Evolutionary conservation across 2,797 vertebrate species (phyloP), one percentile per base, ranked within the genome.

Genomic region (Sternotherus odoratus): DNA sequence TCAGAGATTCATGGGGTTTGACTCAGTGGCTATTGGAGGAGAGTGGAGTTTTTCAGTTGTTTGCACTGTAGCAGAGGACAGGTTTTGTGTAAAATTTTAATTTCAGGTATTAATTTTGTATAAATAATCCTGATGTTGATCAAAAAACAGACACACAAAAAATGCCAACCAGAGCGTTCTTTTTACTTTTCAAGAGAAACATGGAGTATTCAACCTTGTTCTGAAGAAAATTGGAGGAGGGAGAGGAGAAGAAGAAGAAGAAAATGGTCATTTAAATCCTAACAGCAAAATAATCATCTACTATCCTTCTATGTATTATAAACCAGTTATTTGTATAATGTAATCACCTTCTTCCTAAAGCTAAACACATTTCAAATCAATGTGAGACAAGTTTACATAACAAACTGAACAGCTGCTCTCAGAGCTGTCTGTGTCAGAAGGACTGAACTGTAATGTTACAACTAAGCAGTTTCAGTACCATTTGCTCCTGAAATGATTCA

Each of bases 181-280:
- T 97, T 97, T 93, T 97, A 97, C 96, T 97, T 96, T 94, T 94
- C 89, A 94, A 94, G 85, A 96, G 81, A 96, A 96, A 94, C 89
- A 96, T 93, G 94, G 49, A 97, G 88, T 96, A 96, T 95, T 97
- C 96, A 97, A 93, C 97, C 97, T 97, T 97, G 97, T 96, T 97
- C 97, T 97, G 97, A 97, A 97, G 97, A 96, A 83, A 60, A 69
- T 95, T 95, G 92, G 86, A 90, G 36, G 89, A 83, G 86, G 89
- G 87, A 74, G 69, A 96, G 85, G 86, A 89, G 97, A 89, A 89
- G 85, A 93, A 95, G 87, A 96, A 97, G 96, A 92, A 97, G 87
- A 97, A 98, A 97, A 96, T 28, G 57, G 94, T 96, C 95, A 96
- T 89, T 97, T 95, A 93, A 95, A 91, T 96, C 85, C 96, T 97